phyloP scores from a whole-genome alignment of 2,888 invertebrate species.

The Euspilapteryx auroguttella region DNA sequence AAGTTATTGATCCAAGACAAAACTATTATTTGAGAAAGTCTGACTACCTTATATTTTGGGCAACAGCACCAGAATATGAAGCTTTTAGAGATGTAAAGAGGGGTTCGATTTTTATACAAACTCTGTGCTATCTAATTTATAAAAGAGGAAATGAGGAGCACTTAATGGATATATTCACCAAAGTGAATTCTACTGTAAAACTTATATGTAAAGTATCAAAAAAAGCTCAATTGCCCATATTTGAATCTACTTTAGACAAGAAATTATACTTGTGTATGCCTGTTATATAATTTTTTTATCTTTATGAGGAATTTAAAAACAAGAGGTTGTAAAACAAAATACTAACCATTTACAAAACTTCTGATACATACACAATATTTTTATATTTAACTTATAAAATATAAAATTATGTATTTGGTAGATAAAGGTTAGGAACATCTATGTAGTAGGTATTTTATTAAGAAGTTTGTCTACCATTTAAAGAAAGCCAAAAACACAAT shows the following conservation, averaged over 20 bases:
- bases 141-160: constrained; percentile 22
- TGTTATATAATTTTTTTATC: constrained; percentile 7
- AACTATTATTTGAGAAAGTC: constrained; percentile 20
- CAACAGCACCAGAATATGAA: constrained; percentile 42
- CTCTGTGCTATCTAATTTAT: constrained; percentile 23
- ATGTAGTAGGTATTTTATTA: no score
- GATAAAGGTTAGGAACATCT: no score
- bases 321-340: no score
- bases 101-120: constrained; percentile 44
- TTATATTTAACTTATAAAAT: no score
- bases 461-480: no score
- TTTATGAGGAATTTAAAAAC: no score
- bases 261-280: constrained; percentile 30
- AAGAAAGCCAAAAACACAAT: no score
- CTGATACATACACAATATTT: no score
- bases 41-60: constrained; percentile 41
- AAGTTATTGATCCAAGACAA: constrained; percentile 12
- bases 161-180: constrained; percentile 34
- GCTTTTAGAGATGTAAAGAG: constrained; percentile 28
- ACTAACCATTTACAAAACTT: no score
- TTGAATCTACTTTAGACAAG: constrained; percentile 30
- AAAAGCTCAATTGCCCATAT: constrained; percentile 30
- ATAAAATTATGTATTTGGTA: no score
- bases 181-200: constrained; percentile 26
- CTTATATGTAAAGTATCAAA: constrained; percentile 17